Base-by-base conservation (phyloP, 2,113 vertebrate species). In the Apaloderma vittatum region DNA sequence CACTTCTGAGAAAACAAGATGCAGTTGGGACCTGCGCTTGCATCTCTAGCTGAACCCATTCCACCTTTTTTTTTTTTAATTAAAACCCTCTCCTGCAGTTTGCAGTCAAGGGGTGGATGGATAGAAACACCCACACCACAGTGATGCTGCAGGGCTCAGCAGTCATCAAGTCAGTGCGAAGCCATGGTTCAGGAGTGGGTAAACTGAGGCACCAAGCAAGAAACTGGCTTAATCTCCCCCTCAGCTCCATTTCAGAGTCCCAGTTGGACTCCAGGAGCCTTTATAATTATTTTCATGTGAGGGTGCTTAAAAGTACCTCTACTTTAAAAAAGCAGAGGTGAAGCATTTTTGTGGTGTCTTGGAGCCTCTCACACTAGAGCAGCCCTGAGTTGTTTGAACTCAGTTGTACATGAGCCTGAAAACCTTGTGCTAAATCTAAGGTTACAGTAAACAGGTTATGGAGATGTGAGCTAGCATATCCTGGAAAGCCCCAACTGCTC, bases 391-490 rank as follows among this genome's bases (percentile, higher is more conserved):
- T 73, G 23, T 76, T 90, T 40, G 32, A 62, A 14, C 72, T 76
- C 24, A 6, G 7, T n/a, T 67, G 27, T 83, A 67, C 94, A 78
- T 49, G 84, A 90, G 68, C 68, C 88, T 83, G 82, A 85, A 92
- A 98, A 97, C 49, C 37, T 90, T 57, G 54, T 8, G 1, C 48
- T 46, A 72, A 91, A 54, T 29, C 55, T 14, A 43, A 88, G 43
- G 30, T 62, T 21, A n/a, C 51, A 90, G 79, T 89, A 91, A 91
- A 88, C 63, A 90, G 63, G 67, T 83, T 90, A 14, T 1, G 5
- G 72, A n/a, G 40, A 73, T 51, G 75, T 11, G 75, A 95, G 46
- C 86, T 95, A 95, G 91, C 93, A 95, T 96, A 88, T 90, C 93
- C 86, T 96, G 93, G 93, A 95, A 97, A 94, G 70, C 55, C 86